A percentile compares a stretch with the other conserved stretches of the same genome.
Conservation (phyloP, 2,113 vertebrate species). For the Nerophis ophidion region DNA sequence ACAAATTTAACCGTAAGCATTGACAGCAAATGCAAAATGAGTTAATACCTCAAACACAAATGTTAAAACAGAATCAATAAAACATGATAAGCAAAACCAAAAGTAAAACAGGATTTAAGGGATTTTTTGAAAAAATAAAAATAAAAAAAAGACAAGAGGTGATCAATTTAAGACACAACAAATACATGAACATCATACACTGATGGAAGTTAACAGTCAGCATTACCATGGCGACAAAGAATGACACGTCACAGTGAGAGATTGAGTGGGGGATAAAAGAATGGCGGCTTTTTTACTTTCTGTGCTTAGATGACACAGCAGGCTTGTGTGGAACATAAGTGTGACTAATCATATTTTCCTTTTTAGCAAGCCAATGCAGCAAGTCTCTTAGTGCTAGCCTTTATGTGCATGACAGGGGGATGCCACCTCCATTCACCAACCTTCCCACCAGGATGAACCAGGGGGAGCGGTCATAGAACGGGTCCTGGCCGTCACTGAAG, state of each 20-base stretch:
- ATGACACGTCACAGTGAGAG: conserved; percentile 34
- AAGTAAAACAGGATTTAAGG: conserved; percentile 14
- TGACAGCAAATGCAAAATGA: conserved; percentile 8
- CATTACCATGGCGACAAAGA: conserved; percentile 31
- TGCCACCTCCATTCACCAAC: conserved; percentile 80
- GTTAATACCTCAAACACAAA: conserved; percentile 29
- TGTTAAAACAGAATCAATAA: conserved; percentile 36
- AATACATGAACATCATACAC: conserved; percentile 34
- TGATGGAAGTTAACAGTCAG: conserved; percentile 57
- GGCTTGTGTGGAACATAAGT: conserved; percentile 20
- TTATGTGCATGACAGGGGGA: conserved; percentile 57
- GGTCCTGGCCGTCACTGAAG: conserved; percentile 97
- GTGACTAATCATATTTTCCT: conserved; percentile 42
- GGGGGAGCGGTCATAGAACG: conserved; percentile 99
- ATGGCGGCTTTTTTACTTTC: conserved; percentile 49
- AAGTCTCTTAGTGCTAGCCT: conserved; percentile 67
- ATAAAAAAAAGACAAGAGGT: conserved; percentile 21
- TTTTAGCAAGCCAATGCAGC: conserved; percentile 71
- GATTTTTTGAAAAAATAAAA: conserved; percentile 11
- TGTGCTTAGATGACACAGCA: conserved; percentile 30
- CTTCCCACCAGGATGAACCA: conserved; percentile 99
- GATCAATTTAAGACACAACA: conserved; percentile 33
- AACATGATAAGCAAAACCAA: conserved; percentile 8
- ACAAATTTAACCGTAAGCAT: conserved; percentile 20
- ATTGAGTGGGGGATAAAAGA: conserved; percentile 17